Evolutionary conservation across 2,797 vertebrate genomes (phyloP).

Genomic region (Amphiprion clarkii): DNA sequence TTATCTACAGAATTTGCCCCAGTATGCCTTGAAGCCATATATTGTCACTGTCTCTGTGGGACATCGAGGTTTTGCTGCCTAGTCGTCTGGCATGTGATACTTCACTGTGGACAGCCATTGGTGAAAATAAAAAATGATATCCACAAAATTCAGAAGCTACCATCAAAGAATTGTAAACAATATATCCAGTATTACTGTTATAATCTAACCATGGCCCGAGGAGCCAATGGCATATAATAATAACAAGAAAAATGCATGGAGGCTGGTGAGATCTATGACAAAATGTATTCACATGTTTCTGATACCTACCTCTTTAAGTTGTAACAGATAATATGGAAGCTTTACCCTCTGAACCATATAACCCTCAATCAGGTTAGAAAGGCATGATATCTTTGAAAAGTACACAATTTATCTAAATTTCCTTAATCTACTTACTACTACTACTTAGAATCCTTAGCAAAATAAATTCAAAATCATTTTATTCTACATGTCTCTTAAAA

Average conservation of each 20-base stretch:
- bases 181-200: background rate
- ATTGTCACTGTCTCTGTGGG: conserved; percentile 41
- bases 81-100: background rate
- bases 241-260: no score
- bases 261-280: background rate
- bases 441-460: background rate
- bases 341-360: no score
- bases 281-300: background rate
- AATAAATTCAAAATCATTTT: background rate
- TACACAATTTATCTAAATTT: no score
- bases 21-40: conserved; percentile 36
- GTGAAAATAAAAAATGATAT: background rate
- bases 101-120: conserved; percentile 6
- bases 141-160: background rate
- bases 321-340: no score
- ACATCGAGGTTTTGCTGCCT: conserved; percentile 12
- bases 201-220: no score
- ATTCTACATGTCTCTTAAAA: no score
- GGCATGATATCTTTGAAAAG: no score
- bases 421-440: no score
- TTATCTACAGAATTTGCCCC: conserved; percentile 37
- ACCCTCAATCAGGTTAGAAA: no score
- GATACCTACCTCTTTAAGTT: no score
- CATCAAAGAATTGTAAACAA: background rate
- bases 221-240: no score